These are phyloP conservation scores for Perizoma affinitatum DNA, from an alignment of 2,888 invertebrate species.

Conservation along the genomic window DNA sequence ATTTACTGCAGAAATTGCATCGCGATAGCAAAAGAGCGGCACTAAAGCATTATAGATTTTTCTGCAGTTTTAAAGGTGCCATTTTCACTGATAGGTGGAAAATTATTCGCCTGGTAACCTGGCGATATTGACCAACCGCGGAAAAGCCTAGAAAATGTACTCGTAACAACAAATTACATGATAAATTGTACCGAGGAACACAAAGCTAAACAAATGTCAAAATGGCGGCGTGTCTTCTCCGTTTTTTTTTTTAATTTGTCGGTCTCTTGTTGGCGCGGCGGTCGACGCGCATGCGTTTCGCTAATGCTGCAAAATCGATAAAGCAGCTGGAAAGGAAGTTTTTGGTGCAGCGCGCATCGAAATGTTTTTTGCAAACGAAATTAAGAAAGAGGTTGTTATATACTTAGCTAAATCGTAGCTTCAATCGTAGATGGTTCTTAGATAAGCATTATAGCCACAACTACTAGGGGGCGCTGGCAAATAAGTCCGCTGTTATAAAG, in stretches of 20 bases:
- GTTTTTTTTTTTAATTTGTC: slow-evolving; percentile 48
- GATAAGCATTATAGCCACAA: no score
- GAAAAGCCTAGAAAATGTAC: slow-evolving; percentile 52
- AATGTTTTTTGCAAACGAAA: neutral
- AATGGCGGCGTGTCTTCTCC: slow-evolving; percentile 79
- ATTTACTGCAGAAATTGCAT: slow-evolving; percentile 54
- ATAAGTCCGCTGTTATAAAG: no score
- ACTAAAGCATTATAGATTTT: slow-evolving; percentile 74
- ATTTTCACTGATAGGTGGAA: slow-evolving; percentile 52
- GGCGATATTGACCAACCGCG: slow-evolving; percentile 45
- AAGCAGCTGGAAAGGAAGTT: no score
- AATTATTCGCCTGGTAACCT: slow-evolving; percentile 46
- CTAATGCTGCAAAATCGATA: slow-evolving; percentile 48
- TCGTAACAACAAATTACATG: slow-evolving; percentile 62
- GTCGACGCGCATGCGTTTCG: slow-evolving; percentile 74
- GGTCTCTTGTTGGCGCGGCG: slow-evolving; percentile 68
- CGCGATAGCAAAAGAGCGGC: slow-evolving; percentile 78
- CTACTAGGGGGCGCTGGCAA: no score
- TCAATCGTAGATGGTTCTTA: no score
- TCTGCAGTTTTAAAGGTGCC: slow-evolving; percentile 55
- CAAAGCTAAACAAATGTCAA: slow-evolving; percentile 85
- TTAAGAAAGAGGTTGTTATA: no score
- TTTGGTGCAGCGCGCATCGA: slow-evolving; percentile 8
- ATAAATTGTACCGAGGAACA: slow-evolving; percentile 67
- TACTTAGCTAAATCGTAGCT: no score